Base-by-base conservation (phyloP, 2,797 vertebrate species). In the Sebastes miniatus region DNA sequence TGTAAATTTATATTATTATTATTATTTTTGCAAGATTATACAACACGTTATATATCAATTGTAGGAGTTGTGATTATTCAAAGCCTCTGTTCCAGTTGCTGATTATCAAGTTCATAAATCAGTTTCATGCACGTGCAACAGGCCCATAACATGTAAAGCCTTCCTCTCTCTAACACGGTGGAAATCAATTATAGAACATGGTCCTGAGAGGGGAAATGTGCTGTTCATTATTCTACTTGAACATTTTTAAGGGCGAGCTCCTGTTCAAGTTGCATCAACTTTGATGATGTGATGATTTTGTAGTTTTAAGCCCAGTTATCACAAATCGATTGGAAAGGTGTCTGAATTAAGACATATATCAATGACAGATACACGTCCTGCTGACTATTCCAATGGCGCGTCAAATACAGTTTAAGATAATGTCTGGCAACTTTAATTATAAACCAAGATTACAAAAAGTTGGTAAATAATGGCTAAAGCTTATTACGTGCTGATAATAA, bases 281-380 rank as follows among this genome's bases (percentile, higher is more conserved):
- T 65, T 43, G 32, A 13, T 32, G 67, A 39, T 22, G 3, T 32
- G 31, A 9, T 12, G 64, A 13, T 78, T 78, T 31, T 74, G 73
- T 18, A 52, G 63, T 75, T 50, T 50, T 72, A 52, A 71, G 57
- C n/a, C 22, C 67, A 77, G 56, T 62, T 73, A 79, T 83, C 91
- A 93, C 80, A 90, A 93, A 95, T 95, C 93, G 93, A 96, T 95
- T 92, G 79, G 84, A 89, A 93, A 93, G 79, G 90, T 95, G 89
- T 94, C 87, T 92, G 93, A 95, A 97, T 97, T 90, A 95, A 97
- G 96, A 97, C 92, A 77, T 95, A 94, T 96, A 94, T 96, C 92
- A 91, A 96, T 96, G 95, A 96, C 95, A 96, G 95, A 95, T 93
- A 88, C 94, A 86, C 66, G 95, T 94, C 96, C 95, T 73, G 96